Percentiles rank a stretch among this genome's conserved stretches.
phyloP scores from a whole-genome alignment of 37 sponge, comb jelly and placozoan genomes.

The Haliclona indistincta region DNA sequence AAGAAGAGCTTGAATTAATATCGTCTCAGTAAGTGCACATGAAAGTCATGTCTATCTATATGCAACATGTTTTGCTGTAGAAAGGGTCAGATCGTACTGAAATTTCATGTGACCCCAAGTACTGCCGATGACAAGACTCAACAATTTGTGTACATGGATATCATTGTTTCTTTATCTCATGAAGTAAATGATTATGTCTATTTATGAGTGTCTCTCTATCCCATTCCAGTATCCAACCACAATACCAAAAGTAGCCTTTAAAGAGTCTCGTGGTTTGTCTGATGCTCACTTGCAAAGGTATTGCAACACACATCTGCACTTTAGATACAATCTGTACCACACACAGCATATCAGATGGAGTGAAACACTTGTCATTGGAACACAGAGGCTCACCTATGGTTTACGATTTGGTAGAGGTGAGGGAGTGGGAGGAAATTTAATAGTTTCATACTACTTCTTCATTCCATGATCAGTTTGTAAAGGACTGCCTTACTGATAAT shows the following conservation, averaged over 20 bases:
- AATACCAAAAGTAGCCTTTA: constrained; percentile 1
- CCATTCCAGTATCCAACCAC: constrained; percentile 35
- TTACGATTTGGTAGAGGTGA: constrained; percentile 45
- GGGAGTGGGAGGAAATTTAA: not conserved
- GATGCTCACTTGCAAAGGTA: constrained; percentile 55
- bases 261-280: constrained; percentile 58
- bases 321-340: not conserved
- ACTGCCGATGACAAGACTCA: constrained; percentile 59
- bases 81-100: constrained; percentile 15
- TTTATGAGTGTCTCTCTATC: not conserved
- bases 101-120: constrained; percentile 56
- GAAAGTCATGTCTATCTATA: not conserved
- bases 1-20: constrained; percentile 37
- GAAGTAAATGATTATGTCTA: not conserved
- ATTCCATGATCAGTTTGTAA: constrained; percentile 12
- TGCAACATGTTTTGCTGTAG: not conserved
- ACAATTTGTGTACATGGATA: constrained; percentile 65
- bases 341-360: constrained; percentile 30
- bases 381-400: constrained; percentile 45
- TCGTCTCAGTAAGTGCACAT: not conserved
- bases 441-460: not conserved
- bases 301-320: not conserved
- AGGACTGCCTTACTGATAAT: constrained; percentile 66
- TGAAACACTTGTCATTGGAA: constrained; percentile 4
- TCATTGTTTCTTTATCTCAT: constrained; percentile 6